Percentiles rank a stretch among this genome's conserved stretches.
Conservation (phyloP, 2,797 vertebrate species). For the Erethizon dorsatum region DNA sequence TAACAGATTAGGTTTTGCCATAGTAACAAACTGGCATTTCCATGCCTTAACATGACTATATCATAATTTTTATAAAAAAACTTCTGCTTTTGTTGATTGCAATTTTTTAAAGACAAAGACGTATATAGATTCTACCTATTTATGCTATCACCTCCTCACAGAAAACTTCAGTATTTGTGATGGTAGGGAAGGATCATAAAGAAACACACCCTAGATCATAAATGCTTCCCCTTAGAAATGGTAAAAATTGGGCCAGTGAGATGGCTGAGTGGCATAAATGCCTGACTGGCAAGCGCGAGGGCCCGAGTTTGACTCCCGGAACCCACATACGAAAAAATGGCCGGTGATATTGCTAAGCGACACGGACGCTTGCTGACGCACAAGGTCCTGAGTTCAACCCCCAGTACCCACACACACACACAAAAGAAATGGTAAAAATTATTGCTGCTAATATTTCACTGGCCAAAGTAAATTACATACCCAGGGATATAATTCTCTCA, state of each 20-base stretch:
- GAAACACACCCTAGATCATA: background rate
- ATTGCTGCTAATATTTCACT: background rate
- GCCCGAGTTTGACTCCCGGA: no score
- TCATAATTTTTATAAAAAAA: background rate
- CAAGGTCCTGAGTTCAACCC: no score
- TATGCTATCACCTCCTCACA: background rate
- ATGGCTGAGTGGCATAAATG: no score
- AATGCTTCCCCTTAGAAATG: background rate
- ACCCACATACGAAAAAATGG: no score
- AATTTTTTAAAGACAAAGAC: background rate
- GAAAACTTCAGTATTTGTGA: background rate
- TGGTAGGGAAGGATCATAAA: background rate
- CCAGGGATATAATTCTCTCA: background rate
- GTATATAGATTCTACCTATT: background rate
- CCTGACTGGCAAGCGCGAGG: no score
- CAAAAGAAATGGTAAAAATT: background rate
- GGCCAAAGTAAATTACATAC: background rate
- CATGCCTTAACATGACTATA: background rate
- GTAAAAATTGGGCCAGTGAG: no score
- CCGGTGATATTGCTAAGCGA: no score
- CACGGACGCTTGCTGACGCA: no score
- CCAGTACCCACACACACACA: no score
- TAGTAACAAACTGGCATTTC: background rate
- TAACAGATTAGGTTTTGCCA: background rate
- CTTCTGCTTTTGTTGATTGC: background rate